Percentiles rank a stretch among this genome's conserved stretches.
These are phyloP conservation scores for Zaprionus camerounensis DNA, from an alignment of 1,140 invertebrate genomes.

Conservation along the genomic window DNA sequence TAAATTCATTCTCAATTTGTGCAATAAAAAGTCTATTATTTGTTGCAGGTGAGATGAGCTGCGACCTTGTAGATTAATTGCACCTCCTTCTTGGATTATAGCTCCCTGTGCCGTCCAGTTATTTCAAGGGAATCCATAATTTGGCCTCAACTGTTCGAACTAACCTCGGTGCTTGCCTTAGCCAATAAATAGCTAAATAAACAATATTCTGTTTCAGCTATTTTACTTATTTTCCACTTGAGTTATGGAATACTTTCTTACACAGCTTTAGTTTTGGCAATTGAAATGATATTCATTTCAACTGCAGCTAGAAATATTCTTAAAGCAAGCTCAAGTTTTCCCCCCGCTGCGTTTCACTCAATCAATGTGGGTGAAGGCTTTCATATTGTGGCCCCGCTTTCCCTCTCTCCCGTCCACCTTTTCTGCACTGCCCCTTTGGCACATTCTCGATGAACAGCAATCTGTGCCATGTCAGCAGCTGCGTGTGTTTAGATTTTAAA, in stretches of 20 bases:
- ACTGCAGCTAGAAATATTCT: not conserved
- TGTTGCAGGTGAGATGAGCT: too few relatives aligned
- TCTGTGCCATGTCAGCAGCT: slow-evolving; percentile 55
- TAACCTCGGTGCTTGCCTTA: too few relatives aligned
- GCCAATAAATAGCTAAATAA: not conserved
- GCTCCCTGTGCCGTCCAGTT: too few relatives aligned
- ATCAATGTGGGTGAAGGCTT: slow-evolving; percentile 48
- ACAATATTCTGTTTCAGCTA: not conserved
- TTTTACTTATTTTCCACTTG: not conserved
- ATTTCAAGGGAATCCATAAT: too few relatives aligned
- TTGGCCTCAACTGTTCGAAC: too few relatives aligned
- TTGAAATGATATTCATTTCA: not conserved
- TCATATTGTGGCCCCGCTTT: slow-evolving; percentile 24
- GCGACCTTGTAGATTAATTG: too few relatives aligned
- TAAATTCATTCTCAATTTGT: too few relatives aligned
- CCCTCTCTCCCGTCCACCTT: too few relatives aligned
- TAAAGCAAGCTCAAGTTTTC: not conserved
- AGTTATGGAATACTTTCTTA: not conserved
- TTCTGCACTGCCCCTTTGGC: not conserved
- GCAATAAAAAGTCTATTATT: too few relatives aligned
- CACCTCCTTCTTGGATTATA: too few relatives aligned
- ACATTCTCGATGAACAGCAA: slow-evolving; percentile 33
- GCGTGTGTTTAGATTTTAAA: slow-evolving; percentile 70
- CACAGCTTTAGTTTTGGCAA: not conserved
- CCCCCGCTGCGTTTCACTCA: not conserved